Conservation (phyloP, 2,888 invertebrate species). For the Zeuzera pyrina region DNA sequence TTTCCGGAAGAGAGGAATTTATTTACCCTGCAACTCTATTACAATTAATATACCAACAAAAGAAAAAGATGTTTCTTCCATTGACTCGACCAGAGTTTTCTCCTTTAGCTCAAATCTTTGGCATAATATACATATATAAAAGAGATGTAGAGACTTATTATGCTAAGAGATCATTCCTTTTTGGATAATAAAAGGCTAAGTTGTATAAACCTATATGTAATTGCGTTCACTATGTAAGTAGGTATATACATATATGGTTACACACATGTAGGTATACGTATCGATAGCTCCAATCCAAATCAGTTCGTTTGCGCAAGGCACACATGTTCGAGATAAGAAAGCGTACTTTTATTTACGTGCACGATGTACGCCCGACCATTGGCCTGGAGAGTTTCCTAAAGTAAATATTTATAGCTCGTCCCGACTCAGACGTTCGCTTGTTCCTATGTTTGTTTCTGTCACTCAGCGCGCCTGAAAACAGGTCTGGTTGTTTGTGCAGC, state of each 20-base stretch:
- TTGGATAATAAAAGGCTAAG: neutral
- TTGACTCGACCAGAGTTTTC: too few relatives aligned
- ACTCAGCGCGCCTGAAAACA: conserved; percentile 42
- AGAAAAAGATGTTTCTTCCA: too few relatives aligned
- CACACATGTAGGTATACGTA: too few relatives aligned
- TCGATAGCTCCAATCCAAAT: conserved; percentile 23
- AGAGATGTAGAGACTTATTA: too few relatives aligned
- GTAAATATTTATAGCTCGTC: conserved; percentile 69
- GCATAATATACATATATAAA: too few relatives aligned
- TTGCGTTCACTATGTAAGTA: neutral
- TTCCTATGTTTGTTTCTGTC: conserved; percentile 68
- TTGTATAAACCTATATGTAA: neutral
- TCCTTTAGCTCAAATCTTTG: too few relatives aligned
- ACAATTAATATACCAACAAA: too few relatives aligned
- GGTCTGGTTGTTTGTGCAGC: conserved; percentile 11
- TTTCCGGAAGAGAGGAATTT: too few relatives aligned
- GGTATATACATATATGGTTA: too few relatives aligned
- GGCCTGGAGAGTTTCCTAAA: conserved; percentile 65
- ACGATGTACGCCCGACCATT: conserved; percentile 56
- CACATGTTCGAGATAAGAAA: conserved; percentile 64
- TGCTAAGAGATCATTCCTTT: too few relatives aligned
- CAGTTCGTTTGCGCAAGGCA: conserved; percentile 53
- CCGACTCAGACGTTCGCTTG: conserved; percentile 51
- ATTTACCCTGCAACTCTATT: too few relatives aligned
- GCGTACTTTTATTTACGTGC: conserved; percentile 60